Evolutionary conservation across 2,888 invertebrate genomes (phyloP), one percentile per base, ranked within the genome.

Genomic region (Lamproptera curius): DNA sequence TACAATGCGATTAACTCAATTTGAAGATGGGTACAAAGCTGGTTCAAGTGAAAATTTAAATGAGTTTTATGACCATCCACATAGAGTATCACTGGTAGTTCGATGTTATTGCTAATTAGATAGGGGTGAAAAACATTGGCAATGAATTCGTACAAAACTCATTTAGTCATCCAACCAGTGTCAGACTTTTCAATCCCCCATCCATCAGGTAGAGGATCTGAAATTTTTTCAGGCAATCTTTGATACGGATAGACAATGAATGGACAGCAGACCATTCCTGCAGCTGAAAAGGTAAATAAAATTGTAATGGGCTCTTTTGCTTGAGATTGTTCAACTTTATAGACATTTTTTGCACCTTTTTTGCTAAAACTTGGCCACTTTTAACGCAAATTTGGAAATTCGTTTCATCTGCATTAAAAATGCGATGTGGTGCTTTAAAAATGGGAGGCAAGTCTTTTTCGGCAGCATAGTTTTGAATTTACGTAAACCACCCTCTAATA

Each of bases 161-260:
- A 54, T 11, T 58, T 46, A 9, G 61, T 67, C 67, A 65, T 69
- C 63, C 64, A 64, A 2, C 66, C 67, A 54, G 60, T 65, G n/a
- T 65, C 65, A 45, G 56, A 56, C 46, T 59, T 44, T 6, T 61
- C 65, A 34, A 58, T 40, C 17, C 59, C 65, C 67, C 65, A 67
- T 8, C 50, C 54, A 51, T 55, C 45, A 10, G 58, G 59, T 33
- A 59, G 50, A n/a, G 53, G 42, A 11, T 52, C 53, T 13, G 50
- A 34, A n/a, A 54, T 51, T 50, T 59, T 52, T 50, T 58, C 55
- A 28, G 62, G 59, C 16, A 67, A 59, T 56, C 56, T 51, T 41
- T 61, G 51, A 33, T 63, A 61, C 26, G 55, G 54, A 41, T 52
- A 63, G 15, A 64, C 55, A 42, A 63, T 37, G 46, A 51, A 44